Evolutionary conservation across 2,888 invertebrate species (phyloP).

Genomic region (Ophioninae sp.): DNA sequence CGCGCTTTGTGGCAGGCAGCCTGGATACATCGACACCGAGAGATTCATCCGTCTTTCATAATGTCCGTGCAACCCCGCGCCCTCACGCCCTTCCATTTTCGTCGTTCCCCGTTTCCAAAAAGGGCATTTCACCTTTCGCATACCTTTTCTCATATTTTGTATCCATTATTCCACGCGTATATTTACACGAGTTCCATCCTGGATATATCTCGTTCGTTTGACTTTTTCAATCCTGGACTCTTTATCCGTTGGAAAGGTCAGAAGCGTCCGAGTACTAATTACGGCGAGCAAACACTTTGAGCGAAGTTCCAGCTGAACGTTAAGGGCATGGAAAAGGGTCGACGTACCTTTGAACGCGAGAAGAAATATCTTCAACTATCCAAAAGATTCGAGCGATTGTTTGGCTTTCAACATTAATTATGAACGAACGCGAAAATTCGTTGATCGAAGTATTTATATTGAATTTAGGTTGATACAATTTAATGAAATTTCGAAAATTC

Average conservation of each 20-base stretch:
- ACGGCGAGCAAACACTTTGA: background rate
- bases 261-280: background rate
- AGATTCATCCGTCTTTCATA: constrained; percentile 41
- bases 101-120: background rate
- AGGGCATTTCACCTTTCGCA: constrained; percentile 8
- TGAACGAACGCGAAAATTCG: no score
- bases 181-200: constrained; percentile 6
- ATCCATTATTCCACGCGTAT: constrained; percentile 4
- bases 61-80: constrained; percentile 56
- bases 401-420: no score
- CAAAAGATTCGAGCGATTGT: no score
- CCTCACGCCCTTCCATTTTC: constrained; percentile 26
- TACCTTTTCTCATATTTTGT: constrained; percentile 5
- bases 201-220: background rate
- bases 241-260: background rate
- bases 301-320: no score
- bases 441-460: no score
- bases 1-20: no score
- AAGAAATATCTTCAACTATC: no score
- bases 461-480: no score
- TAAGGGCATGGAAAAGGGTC: no score
- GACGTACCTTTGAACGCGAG: no score
- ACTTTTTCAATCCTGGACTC: background rate
- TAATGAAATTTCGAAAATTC: no score
- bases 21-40: constrained; percentile 11